Evolutionary conservation across 2,888 invertebrate genomes (phyloP).

Genomic region (Agrotis clavis): DNA sequence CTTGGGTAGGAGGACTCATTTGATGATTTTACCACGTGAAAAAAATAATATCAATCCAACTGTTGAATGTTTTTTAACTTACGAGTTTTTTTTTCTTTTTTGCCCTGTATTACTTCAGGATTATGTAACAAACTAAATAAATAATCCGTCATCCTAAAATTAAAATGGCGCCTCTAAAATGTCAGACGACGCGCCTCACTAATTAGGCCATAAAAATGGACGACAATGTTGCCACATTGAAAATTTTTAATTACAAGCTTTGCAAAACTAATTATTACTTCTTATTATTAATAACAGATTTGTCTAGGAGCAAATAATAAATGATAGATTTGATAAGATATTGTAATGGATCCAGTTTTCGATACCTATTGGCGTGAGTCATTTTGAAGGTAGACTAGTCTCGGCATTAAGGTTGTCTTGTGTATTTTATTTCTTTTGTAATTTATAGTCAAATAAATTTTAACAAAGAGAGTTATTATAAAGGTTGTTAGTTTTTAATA

Average conservation of each 20-base stretch:
- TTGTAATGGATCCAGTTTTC: slow-evolving; percentile 48
- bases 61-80: too few species aligned
- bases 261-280: slow-evolving; percentile 16
- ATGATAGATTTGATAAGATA: slow-evolving; percentile 42
- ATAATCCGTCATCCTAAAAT: not conserved
- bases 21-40: too few species aligned
- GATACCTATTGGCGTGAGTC: slow-evolving; percentile 43
- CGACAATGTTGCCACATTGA: not conserved
- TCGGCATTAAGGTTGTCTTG: slow-evolving; percentile 21
- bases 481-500: not conserved
- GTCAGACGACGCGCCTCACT: slow-evolving; percentile 5
- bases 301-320: slow-evolving; percentile 25
- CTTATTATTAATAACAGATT: slow-evolving; percentile 34
- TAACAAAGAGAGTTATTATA: not conserved
- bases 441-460: slow-evolving; percentile 34
- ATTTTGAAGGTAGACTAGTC: slow-evolving; percentile 54
- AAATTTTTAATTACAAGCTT: slow-evolving; percentile 12
- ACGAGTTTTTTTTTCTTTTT: too few species aligned
- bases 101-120: too few species aligned
- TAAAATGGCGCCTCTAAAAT: slow-evolving; percentile 7
- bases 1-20: too few species aligned
- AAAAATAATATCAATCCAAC: too few species aligned
- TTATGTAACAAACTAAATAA: not conserved
- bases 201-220: not conserved
- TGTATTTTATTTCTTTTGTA: slow-evolving; percentile 48